Percentiles rank a stretch among this genome's conserved stretches.
phyloP scores from a whole-genome alignment of 2,113 vertebrate genomes.

The Dipodomys merriami region DNA sequence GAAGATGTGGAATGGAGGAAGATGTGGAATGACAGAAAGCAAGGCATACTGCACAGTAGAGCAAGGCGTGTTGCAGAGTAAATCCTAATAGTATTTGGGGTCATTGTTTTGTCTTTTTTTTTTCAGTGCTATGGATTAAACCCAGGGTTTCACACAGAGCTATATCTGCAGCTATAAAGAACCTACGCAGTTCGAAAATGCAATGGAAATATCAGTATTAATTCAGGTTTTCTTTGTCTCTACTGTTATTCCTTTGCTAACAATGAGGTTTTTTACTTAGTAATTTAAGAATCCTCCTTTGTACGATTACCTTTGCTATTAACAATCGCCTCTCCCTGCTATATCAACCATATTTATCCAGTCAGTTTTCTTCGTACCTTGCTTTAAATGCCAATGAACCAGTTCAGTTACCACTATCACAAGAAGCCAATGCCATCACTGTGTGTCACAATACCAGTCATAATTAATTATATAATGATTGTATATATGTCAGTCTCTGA shows the following conservation, averaged over 20 bases:
- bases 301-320: neutral
- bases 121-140: too few species aligned
- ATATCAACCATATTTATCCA: neutral
- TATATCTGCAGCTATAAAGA: too few species aligned
- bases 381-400: neutral
- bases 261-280: neutral
- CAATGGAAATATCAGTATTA: neutral
- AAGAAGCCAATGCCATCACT: constrained; percentile 14
- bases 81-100: too few species aligned
- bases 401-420: neutral
- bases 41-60: neutral
- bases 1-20: neutral
- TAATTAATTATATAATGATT: neutral
- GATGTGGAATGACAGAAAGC: neutral
- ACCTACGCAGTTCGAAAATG: neutral
- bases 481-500: neutral
- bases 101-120: too few species aligned
- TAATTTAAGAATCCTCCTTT: neutral
- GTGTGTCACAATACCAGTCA: neutral
- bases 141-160: too few species aligned
- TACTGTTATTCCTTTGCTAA: neutral
- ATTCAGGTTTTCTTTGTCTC: neutral
- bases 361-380: neutral
- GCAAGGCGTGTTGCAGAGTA: neutral
- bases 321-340: neutral